Percentiles rank a stretch among this genome's conserved stretches.
phyloP scores from a whole-genome alignment of 2,797 vertebrate species.

The Agapornis canus region DNA sequence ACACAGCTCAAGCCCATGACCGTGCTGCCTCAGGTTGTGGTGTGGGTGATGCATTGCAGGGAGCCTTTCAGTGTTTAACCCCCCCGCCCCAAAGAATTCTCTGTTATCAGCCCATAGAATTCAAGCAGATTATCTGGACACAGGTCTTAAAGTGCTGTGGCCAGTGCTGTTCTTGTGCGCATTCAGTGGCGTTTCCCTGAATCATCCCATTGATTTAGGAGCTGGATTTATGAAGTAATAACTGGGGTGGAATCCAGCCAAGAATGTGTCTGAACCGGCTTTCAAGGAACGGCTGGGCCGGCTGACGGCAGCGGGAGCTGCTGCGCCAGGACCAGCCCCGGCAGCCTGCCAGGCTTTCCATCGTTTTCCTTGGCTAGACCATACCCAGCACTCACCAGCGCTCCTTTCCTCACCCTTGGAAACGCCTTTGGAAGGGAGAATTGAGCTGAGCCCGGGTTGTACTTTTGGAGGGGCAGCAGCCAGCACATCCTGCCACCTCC shows the following conservation, averaged over 20 bases:
- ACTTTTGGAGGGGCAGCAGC: neutral
- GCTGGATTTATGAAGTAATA: neutral
- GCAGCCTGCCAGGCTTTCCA: neutral
- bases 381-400: neutral
- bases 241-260: slow-evolving; percentile 30
- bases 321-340: neutral
- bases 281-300: slow-evolving; percentile 32
- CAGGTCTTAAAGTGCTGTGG: neutral
- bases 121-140: neutral
- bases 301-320: neutral
- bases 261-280: slow-evolving; percentile 57
- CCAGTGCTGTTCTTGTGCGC: neutral
- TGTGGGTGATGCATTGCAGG: neutral
- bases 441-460: neutral
- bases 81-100: neutral
- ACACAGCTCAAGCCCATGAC: neutral
- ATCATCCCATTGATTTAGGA: neutral
- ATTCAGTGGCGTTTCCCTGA: neutral
- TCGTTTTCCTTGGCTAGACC: neutral
- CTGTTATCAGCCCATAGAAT: neutral
- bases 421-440: neutral
- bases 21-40: no score
- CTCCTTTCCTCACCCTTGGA: neutral
- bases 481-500: neutral
- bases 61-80: neutral